A percentile compares a stretch with the other conserved stretches of the same genome.
These are phyloP conservation scores for Chaetodon trifasciatus DNA, from an alignment of 2,797 vertebrate species.

Conservation along the genomic window DNA sequence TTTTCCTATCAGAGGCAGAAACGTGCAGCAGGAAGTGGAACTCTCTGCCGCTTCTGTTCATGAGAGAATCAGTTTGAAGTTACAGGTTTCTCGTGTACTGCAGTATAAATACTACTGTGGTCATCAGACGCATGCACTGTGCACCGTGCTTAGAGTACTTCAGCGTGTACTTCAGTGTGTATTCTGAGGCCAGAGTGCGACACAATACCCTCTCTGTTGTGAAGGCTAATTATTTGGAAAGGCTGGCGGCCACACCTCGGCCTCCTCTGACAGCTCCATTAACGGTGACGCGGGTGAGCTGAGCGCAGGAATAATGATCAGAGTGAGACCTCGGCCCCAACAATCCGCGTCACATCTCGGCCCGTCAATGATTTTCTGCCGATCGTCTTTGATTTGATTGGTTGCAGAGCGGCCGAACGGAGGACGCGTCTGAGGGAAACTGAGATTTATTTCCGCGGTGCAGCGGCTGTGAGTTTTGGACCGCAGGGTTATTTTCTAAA, in stretches of 20 bases:
- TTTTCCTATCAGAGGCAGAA: no score
- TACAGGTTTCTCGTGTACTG: no score
- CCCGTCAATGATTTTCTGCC: background rate
- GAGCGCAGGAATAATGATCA: slow-evolving; percentile 57
- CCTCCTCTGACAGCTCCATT: slow-evolving; percentile 79
- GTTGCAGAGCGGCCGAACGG: slow-evolving; percentile 76
- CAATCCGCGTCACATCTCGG: no score
- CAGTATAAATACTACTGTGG: background rate
- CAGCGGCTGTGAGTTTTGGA: slow-evolving; percentile 82
- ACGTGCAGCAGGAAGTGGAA: no score
- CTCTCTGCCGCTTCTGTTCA: no score
- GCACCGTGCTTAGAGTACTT: slow-evolving; percentile 17
- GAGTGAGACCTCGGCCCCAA: slow-evolving; percentile 26
- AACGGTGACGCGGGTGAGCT: slow-evolving; percentile 71
- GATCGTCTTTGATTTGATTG: slow-evolving; percentile 63
- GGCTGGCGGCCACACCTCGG: slow-evolving; percentile 75
- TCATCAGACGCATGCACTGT: background rate
- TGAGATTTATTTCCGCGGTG: slow-evolving; percentile 83
- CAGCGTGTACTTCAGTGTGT: slow-evolving; percentile 37
- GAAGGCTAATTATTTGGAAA: slow-evolving; percentile 79
- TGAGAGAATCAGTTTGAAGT: no score
- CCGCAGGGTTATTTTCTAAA: slow-evolving; percentile 80
- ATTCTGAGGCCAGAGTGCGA: slow-evolving; percentile 20
- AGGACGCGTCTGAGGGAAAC: slow-evolving; percentile 79
- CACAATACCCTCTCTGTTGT: slow-evolving; percentile 81